Percentiles rank a stretch among this genome's conserved stretches.
Conservation (phyloP, 2,888 invertebrate species). For the Osmoderma eremita region DNA sequence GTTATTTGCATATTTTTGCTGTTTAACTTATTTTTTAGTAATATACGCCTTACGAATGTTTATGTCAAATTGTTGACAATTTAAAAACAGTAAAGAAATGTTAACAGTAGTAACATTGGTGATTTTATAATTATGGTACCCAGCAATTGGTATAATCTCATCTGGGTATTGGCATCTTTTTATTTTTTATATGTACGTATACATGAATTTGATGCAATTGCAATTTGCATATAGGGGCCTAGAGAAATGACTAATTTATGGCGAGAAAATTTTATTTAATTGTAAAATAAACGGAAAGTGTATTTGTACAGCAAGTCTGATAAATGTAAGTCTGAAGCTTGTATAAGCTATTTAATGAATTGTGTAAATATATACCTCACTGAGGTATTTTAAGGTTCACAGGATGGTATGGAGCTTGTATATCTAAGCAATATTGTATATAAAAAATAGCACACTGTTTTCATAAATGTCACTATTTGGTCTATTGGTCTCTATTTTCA, state of each 20-base stretch:
- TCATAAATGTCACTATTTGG: slow-evolving; percentile 20
- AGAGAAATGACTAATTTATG: slow-evolving; percentile 33
- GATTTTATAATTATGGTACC: slow-evolving; percentile 52
- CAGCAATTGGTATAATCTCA: slow-evolving; percentile 1
- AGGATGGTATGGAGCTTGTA: slow-evolving; percentile 27
- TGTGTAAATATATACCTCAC: slow-evolving; percentile 56
- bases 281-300: slow-evolving; percentile 39
- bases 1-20: slow-evolving; percentile 60
- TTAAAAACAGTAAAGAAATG: slow-evolving; percentile 52
- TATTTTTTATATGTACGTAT: slow-evolving; percentile 42
- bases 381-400: slow-evolving; percentile 53
- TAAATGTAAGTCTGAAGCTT: slow-evolving; percentile 62
- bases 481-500: slow-evolving; percentile 4
- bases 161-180: slow-evolving; percentile 40
- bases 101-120: slow-evolving; percentile 53
- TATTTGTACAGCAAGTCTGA: slow-evolving; percentile 61
- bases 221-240: slow-evolving; percentile 40
- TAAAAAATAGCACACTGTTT: slow-evolving; percentile 37
- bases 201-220: slow-evolving; percentile 40
- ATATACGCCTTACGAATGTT: slow-evolving; percentile 44
- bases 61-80: slow-evolving; percentile 57
- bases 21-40: slow-evolving; percentile 57
- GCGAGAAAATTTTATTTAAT: slow-evolving; percentile 25
- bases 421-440: slow-evolving; percentile 31
- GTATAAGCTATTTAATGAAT: slow-evolving; percentile 58